Evolutionary conservation across 2,888 invertebrate species (phyloP).

Genomic region (Drosophila mettleri): DNA sequence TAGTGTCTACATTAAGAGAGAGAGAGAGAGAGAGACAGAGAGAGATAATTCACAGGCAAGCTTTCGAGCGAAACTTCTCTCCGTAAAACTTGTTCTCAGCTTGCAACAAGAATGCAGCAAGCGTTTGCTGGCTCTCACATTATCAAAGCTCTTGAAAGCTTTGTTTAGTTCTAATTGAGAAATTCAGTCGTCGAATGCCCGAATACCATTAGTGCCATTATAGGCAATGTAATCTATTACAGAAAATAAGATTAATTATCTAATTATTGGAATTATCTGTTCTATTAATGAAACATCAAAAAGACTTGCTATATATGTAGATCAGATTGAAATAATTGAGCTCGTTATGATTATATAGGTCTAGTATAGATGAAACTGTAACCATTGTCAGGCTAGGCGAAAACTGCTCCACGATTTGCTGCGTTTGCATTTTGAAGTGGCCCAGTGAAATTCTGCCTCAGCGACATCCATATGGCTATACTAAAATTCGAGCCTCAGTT

Average conservation of each 20-base stretch:
- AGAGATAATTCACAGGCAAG: background rate
- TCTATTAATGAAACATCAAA: too few relatives aligned
- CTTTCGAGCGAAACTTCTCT: background rate
- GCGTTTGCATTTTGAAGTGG: background rate
- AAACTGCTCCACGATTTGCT: background rate
- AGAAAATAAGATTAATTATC: background rate
- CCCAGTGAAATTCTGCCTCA: slow-evolving; percentile 5
- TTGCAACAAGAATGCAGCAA: background rate
- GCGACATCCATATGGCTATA: background rate
- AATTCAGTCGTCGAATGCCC: background rate
- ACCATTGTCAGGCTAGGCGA: background rate
- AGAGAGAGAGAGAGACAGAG: background rate
- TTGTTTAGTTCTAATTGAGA: background rate
- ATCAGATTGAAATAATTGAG: too few relatives aligned
- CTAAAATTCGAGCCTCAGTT: slow-evolving; percentile 69
- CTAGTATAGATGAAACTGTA: too few relatives aligned
- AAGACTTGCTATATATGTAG: background rate
- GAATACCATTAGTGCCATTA: background rate
- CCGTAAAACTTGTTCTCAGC: background rate
- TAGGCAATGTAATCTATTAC: background rate
- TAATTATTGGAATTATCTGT: too few relatives aligned
- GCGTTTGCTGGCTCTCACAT: background rate
- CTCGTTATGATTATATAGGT: background rate
- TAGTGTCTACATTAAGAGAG: background rate
- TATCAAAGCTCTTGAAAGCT: background rate